These are phyloP conservation scores for Aphidoletes aphidimyza DNA, from an alignment of 2,888 invertebrate genomes.

Conservation along the genomic window DNA sequence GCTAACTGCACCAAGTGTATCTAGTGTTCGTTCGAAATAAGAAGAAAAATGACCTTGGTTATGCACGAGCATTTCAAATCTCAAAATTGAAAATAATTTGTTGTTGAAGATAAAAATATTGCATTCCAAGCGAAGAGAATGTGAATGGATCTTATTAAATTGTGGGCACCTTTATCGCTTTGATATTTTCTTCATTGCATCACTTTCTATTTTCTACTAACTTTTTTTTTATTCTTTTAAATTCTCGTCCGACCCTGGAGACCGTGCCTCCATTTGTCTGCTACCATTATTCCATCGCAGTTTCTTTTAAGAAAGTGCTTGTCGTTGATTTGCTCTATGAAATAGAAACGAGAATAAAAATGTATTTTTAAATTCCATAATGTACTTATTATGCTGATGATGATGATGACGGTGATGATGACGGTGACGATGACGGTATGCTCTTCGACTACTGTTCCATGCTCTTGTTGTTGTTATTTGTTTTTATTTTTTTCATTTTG, in stretches of 20 bases:
- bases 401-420: background rate
- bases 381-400: conserved; percentile 38
- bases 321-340: conserved; percentile 22
- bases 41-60: conserved; percentile 2
- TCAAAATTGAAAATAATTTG: conserved; percentile 41
- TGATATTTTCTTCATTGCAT: background rate
- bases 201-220: background rate
- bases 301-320: background rate
- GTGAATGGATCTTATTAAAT: background rate
- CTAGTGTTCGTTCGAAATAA: background rate
- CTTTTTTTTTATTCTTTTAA: background rate
- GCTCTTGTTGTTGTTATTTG: conserved; percentile 9
- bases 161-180: conserved; percentile 24
- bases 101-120: conserved; percentile 28
- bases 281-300: background rate
- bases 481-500: too few species aligned
- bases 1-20: background rate
- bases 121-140: background rate
- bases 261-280: background rate
- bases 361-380: conserved; percentile 41
- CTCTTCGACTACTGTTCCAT: background rate
- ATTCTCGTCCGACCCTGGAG: background rate
- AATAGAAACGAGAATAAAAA: background rate
- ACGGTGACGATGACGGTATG: background rate
- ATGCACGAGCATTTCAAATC: conserved; percentile 14